These are phyloP conservation scores for Stichopus horrens DNA, from an alignment of 53 echinoderm and acorn worm species.

Conservation along the genomic window DNA sequence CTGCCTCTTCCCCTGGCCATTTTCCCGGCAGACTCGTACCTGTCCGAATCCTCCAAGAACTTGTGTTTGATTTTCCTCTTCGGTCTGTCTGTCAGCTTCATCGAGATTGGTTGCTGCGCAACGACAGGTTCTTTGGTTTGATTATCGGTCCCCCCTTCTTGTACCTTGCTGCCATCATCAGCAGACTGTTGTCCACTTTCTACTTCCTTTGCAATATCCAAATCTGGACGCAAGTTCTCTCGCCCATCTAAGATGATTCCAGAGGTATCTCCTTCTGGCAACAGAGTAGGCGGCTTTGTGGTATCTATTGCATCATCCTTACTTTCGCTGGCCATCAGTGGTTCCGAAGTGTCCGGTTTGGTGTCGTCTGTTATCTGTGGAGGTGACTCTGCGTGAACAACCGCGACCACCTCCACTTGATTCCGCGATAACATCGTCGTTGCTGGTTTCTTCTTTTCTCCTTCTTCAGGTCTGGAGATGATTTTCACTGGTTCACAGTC, in stretches of 20 bases:
- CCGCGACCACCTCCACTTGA: neutral
- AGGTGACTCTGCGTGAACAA: neutral
- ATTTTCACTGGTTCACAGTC: neutral
- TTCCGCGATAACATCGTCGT: neutral
- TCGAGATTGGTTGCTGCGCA: neutral
- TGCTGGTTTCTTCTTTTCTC: neutral
- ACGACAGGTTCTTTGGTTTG: neutral
- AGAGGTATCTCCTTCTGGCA: neutral
- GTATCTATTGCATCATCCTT: neutral
- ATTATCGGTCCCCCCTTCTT: neutral
- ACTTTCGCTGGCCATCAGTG: neutral
- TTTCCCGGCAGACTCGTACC: neutral
- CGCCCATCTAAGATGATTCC: neutral
- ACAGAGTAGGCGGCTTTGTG: neutral
- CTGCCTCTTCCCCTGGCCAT: slow-evolving; percentile 8
- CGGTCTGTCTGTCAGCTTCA: slow-evolving; percentile 14
- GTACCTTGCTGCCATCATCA: neutral
- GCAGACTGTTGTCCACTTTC: neutral
- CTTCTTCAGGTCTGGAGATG: neutral
- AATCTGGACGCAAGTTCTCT: neutral
- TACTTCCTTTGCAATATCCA: neutral
- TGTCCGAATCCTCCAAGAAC: slow-evolving; percentile 21
- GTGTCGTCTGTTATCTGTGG: neutral
- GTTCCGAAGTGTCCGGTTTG: neutral
- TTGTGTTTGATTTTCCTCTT: slow-evolving; percentile 50